A percentile compares a stretch with the other conserved stretches of the same genome.
Evolutionary conservation across 30 jellyfish, hydroid and myxozoan species (phyloP).

Genomic region (Chrysaora quinquecirrha): DNA sequence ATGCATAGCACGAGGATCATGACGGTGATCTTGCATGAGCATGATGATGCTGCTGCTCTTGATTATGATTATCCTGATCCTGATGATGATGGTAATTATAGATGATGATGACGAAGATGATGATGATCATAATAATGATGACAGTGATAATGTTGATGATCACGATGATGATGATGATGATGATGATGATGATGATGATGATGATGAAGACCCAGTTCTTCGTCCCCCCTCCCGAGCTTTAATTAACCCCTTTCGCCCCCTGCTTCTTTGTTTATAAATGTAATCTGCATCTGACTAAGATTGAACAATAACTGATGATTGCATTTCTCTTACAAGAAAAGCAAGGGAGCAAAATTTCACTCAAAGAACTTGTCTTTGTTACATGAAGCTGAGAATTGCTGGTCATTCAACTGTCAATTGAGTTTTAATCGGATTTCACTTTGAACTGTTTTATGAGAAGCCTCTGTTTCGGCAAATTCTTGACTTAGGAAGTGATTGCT

Average conservation of each 20-base stretch:
- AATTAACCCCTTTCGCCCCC: too few relatives aligned
- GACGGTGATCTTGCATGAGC: background rate
- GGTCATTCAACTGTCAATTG: background rate
- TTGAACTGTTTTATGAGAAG: background rate
- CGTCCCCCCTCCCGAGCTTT: too few relatives aligned
- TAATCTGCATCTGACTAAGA: background rate
- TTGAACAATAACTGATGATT: background rate
- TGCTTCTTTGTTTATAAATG: background rate
- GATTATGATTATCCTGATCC: background rate
- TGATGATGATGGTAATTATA: background rate
- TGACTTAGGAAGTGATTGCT: background rate
- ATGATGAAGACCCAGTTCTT: too few relatives aligned
- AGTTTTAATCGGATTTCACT: background rate
- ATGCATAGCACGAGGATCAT: too few relatives aligned
- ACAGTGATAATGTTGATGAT: too few relatives aligned
- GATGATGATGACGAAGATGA: too few relatives aligned
- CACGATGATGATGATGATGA: too few relatives aligned
- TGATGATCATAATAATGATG: too few relatives aligned
- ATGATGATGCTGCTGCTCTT: background rate
- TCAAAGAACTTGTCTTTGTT: background rate
- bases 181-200: too few relatives aligned
- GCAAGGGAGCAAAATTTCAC: background rate
- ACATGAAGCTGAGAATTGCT: background rate
- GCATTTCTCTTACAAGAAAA: background rate
- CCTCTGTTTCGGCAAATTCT: background rate